phyloP scores from a whole-genome alignment of 1,140 invertebrate species.

The Homarus americanus region DNA sequence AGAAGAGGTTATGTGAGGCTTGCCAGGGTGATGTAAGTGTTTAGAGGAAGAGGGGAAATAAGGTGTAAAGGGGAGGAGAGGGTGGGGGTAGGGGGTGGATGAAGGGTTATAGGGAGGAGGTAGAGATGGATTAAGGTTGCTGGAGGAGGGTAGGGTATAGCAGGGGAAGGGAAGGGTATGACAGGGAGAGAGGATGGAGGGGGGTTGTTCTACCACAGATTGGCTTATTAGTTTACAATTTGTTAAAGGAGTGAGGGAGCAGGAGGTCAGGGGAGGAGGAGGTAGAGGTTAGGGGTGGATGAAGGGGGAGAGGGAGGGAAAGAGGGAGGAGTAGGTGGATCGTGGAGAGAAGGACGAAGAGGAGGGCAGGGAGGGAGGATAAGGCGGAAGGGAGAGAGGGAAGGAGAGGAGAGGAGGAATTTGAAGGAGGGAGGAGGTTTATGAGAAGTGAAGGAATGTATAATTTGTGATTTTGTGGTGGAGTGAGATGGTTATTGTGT shows the following conservation, averaged over 20 bases:
- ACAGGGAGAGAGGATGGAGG: not conserved
- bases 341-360: not conserved
- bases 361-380: not conserved
- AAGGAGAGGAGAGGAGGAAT: not conserved
- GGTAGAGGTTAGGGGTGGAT: not conserved
- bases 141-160: not conserved
- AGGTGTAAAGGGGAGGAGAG: no score
- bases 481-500: no score
- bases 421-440: not conserved
- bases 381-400: not conserved
- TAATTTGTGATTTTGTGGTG: no score
- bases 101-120: no score
- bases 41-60: no score
- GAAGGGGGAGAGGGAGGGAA: not conserved
- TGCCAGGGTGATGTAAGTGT: not conserved
- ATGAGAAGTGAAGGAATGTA: no score
- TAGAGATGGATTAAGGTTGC: not conserved
- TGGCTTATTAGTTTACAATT: not conserved
- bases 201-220: not conserved
- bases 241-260: not conserved
- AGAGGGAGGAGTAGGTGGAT: not conserved
- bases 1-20: constrained; percentile 36
- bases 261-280: not conserved
- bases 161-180: not conserved
- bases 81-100: no score